Evolutionary conservation across 1,140 invertebrate species (phyloP), one percentile per base, ranked within the genome.

Genomic region (Drepana arcuata): DNA sequence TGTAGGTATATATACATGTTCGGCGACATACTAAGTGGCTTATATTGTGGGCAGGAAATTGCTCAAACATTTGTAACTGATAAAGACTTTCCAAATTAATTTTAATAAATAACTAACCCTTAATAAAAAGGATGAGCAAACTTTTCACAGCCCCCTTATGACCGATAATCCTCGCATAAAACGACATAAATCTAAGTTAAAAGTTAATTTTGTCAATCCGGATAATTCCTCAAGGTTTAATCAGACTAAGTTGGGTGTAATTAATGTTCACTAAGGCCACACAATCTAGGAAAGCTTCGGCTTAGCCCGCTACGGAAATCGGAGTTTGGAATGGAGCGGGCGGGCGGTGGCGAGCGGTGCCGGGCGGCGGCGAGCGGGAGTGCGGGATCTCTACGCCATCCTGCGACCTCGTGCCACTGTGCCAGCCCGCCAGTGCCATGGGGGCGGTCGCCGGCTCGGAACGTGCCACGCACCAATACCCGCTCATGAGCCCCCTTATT

Each of bases 161-260:
- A n/a, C n/a, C n/a, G n/a, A n/a, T n/a, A n/a, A n/a, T n/a, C n/a
- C n/a, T n/a, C n/a, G n/a, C n/a, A n/a, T n/a, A n/a, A 42, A 64
- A 52, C 57, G 48, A 63, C 60, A 78, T 81, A 77, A 81, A 81
- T 81, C 66, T 74, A 64, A 77, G 71, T 81, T 81, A 78, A 78
- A 81, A 78, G 77, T 81, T 81, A 81, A 78, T 81, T 81, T 81
- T 75, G 72, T 78, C 73, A 77, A 78, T 78, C 70, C 65, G 68
- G 64, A 77, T 81, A 78, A 81, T 81, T 77, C 77, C 73, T 78
- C 72, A 77, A 72, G 73, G 70, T 77, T 81, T 81, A 81, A 81
- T 78, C 77, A 77, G 77, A 71, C 72, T 77, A 74, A 81, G 72
- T 81, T 81, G 58, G 65, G 66, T 70, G 70, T 81, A 81, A 81